Conservation (phyloP, 2,888 invertebrate species). For the Caradrina clavipalpis region DNA sequence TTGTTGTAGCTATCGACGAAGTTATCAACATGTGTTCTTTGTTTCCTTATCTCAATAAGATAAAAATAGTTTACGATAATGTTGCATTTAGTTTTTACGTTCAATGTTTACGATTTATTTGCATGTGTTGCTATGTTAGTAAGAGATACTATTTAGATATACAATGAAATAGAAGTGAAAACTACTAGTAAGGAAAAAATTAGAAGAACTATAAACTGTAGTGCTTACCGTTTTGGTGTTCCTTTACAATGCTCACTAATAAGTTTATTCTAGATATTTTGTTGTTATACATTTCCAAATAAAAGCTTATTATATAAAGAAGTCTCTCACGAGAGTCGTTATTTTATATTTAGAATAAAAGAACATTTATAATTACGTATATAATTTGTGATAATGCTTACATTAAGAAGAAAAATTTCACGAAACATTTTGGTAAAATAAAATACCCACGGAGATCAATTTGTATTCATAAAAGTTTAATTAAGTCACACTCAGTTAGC, state of each 20-base stretch:
- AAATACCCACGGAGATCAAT: constrained; percentile 39
- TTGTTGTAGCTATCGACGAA: too few species aligned
- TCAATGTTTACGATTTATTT: background rate
- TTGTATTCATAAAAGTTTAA: constrained; percentile 59
- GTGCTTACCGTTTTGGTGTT: background rate
- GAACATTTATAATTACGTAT: background rate
- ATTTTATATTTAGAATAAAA: background rate
- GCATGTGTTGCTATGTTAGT: background rate
- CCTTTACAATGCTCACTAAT: background rate
- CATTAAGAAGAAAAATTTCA: background rate
- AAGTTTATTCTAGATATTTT: constrained; percentile 10
- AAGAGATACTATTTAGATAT: too few species aligned
- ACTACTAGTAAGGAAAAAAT: too few species aligned
- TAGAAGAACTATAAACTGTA: too few species aligned
- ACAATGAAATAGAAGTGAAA: too few species aligned
- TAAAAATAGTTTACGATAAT: background rate
- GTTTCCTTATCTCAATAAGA: background rate
- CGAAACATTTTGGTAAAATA: constrained; percentile 41
- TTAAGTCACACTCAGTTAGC: constrained; percentile 51
- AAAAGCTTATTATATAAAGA: background rate
- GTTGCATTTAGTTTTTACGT: background rate
- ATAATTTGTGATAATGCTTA: background rate
- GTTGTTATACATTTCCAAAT: background rate
- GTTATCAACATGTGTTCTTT: too few species aligned
- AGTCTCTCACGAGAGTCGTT: background rate